Base-by-base conservation (phyloP, 2,113 vertebrate species). In the Tauraco erythrolophus region DNA sequence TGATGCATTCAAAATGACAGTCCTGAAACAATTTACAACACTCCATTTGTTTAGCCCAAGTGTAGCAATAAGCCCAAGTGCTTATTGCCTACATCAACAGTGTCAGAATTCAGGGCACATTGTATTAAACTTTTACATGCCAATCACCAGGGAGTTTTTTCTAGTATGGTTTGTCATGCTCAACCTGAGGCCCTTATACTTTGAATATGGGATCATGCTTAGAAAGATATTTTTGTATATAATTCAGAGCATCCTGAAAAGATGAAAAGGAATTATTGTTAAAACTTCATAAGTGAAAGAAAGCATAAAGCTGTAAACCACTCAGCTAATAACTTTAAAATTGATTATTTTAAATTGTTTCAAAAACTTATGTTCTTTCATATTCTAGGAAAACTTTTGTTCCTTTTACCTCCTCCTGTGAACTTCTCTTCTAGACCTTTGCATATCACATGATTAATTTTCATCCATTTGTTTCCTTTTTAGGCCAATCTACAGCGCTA, bases 1-100 rank as follows among this genome's bases (percentile, higher is more conserved):
- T 77, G 83, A 51, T 97, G 97, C 95, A 94, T 97, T 97, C 84
- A 75, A 93, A 98, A 97, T 97, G 77, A 96, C 85, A 64, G 69
- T 97, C 95, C 93, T 96, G 89, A 98, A 98, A 97, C 51, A 94
- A 80, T 85, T 77, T 94, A 90, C 53, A 96, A 76, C 83, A 88
- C 74, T 72, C 92, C 91, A 70, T 96, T 97, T 98, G 84, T 96
- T 96, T 96, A 86, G 60, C 18, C 37, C 46, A 50, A 70, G 16
- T 37, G 50, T 45, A 88, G 56, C 71, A 88, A 48, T 53, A 95
- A 89, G 22, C 33, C 31, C 81, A 96, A 83, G 61, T 88, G 41
- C 62, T 89, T 90, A 88, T 30, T 89, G 45, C 11, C 71, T 92
- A 30, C 37, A 35, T 57, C 81, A 92, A 80, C 37, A 58, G 31